phyloP scores from a whole-genome alignment of 2,888 invertebrate species.

The Noctua comes region DNA sequence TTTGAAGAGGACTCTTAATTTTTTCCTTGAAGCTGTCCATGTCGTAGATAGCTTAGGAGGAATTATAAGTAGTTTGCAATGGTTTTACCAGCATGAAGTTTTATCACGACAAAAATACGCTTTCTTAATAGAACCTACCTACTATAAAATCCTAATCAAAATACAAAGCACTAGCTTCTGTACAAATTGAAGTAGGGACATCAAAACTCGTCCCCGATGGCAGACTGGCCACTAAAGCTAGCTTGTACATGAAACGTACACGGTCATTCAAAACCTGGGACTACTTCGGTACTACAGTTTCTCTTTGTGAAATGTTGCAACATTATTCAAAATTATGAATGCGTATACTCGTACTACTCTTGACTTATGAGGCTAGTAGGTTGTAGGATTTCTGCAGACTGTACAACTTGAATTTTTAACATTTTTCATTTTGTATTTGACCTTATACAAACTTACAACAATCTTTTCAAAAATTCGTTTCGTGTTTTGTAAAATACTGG shows the following conservation, averaged over 20 bases:
- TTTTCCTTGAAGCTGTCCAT: neutral
- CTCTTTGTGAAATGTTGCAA: slow-evolving; percentile 56
- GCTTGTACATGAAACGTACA: slow-evolving; percentile 37
- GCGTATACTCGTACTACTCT: slow-evolving; percentile 30
- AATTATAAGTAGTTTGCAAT: neutral
- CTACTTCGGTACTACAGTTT: slow-evolving; percentile 35
- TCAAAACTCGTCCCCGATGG: slow-evolving; percentile 9
- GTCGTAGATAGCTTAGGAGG: neutral
- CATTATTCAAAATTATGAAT: slow-evolving; percentile 59
- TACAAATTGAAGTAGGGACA: slow-evolving; percentile 30
- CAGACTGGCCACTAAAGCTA: slow-evolving; percentile 31
- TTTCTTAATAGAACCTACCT: neutral
- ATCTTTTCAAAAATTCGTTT: neutral
- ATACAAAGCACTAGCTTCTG: neutral
- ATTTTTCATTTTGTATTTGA: slow-evolving; percentile 13
- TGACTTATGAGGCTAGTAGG: slow-evolving; percentile 16
- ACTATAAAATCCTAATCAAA: neutral
- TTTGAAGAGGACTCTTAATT: neutral
- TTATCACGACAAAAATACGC: neutral
- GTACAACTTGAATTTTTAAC: slow-evolving; percentile 14
- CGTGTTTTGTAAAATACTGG: neutral
- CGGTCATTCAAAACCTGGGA: slow-evolving; percentile 47
- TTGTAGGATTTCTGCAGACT: slow-evolving; percentile 12
- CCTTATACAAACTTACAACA: neutral
- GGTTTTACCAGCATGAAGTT: neutral